Base-by-base conservation (phyloP, 1,140 invertebrate species). In the Cheumatopsyche charites region DNA sequence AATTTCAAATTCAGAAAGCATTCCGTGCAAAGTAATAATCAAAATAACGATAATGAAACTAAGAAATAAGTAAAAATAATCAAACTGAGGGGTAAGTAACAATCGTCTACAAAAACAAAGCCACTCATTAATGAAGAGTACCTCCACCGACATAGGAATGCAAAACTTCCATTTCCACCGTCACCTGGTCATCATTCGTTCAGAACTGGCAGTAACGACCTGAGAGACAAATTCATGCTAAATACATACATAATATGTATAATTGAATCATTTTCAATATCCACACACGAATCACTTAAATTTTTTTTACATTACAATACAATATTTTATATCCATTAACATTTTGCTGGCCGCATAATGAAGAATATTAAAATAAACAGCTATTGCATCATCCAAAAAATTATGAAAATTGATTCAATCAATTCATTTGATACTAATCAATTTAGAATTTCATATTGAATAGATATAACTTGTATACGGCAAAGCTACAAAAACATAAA, bases 181-280 rank as follows among this genome's bases (percentile, higher is more conserved):
- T 47, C 21, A 62, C 25, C 43, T 74, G 47, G 23, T 62, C 68
- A 76, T 75, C 72, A 76, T 73, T 76, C 75, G 25, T 76, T 76
- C 25, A 76, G 52, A 13, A 76, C 75, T 36, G 75, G 75, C 36
- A 76, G 70, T 67, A 76, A 72, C 58, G 75, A 76, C 75, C 75
- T 76, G 66, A 47, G 62, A 55, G 47, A 66, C 47, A 52, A 11
- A 55, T 58, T 6, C 25, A 11, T 55, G 15, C 15, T 26, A 55
- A 29, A 6, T 41, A 17, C 19, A 61, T 62, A 70, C 3, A 4
- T 4, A 36, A 36, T 36, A 36, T 36, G n/a, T n/a, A n/a, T n/a
- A n/a, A n/a, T n/a, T n/a, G n/a, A n/a, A n/a, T n/a, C n/a, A n/a
- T n/a, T n/a, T n/a, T n/a, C n/a, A n/a, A n/a, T n/a, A n/a, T n/a